These are phyloP conservation scores for Cyphomyrus plagiostoma DNA, from an alignment of 2,113 vertebrate genomes.

Conservation along the genomic window DNA sequence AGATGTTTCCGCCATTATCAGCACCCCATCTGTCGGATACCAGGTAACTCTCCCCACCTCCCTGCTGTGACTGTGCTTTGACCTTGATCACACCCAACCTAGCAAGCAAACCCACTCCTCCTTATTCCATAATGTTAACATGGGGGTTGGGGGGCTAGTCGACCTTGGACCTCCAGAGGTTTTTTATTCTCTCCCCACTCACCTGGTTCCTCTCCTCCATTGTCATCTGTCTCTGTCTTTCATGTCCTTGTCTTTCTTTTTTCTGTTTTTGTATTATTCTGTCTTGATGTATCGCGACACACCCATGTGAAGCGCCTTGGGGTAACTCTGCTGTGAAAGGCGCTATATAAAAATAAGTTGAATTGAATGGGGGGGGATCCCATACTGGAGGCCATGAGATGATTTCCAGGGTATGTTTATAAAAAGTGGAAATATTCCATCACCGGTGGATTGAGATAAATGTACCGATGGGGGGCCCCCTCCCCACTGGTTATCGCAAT, in stretches of 20 bases:
- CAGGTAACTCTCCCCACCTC: conserved; percentile 66
- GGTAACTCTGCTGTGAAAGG: background rate
- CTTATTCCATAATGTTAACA: background rate
- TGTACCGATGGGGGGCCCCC: too few species aligned
- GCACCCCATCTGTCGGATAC: conserved; percentile 74
- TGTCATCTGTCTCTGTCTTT: background rate
- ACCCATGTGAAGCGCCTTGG: background rate
- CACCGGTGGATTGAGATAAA: too few species aligned
- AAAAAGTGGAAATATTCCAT: too few species aligned
- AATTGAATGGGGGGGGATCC: background rate
- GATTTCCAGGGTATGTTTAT: too few species aligned
- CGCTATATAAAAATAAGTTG: background rate
- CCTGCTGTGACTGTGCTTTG: background rate
- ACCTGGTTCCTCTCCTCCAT: background rate
- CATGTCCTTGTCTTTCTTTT: background rate
- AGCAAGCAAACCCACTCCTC: background rate
- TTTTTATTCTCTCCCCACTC: too few species aligned
- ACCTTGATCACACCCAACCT: background rate
- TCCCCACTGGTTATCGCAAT: too few species aligned
- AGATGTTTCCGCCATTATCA: conserved; percentile 70
- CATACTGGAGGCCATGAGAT: too few species aligned
- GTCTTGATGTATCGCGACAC: background rate
- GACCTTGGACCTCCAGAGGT: background rate
- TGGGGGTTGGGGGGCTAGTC: too few species aligned
- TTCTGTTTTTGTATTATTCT: background rate